Evolutionary conservation across 2,113 vertebrate genomes (phyloP).

Genomic region (Carassius gibelio): DNA sequence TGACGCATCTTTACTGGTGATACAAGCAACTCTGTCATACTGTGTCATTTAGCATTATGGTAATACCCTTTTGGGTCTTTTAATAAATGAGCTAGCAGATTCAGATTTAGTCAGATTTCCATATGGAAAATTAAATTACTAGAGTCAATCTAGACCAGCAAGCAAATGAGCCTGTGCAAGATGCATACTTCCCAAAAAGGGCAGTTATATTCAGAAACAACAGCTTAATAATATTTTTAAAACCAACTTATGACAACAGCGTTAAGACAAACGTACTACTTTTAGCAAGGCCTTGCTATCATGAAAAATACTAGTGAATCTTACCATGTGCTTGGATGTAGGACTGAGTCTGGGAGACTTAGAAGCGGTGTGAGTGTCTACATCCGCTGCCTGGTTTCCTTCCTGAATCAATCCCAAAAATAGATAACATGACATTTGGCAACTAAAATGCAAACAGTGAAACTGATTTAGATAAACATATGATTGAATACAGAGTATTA

Average conservation of each 20-base stretch:
- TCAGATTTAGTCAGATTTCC: background rate
- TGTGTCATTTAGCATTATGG: background rate
- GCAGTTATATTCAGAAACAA: background rate
- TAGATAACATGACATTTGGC: background rate
- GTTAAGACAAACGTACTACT: background rate
- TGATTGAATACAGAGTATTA: background rate
- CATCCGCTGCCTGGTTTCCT: slow-evolving; percentile 32
- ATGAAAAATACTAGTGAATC: background rate
- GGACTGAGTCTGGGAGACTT: slow-evolving; percentile 46
- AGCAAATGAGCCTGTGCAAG: background rate
- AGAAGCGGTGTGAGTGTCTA: slow-evolving; percentile 21
- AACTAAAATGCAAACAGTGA: background rate
- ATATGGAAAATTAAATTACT: background rate
- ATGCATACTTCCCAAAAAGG: background rate
- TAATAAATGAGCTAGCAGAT: background rate
- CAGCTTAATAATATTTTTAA: background rate
- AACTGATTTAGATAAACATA: background rate
- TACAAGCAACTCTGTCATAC: background rate
- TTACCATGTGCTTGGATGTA: slow-evolving; percentile 50
- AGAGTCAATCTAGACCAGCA: background rate
- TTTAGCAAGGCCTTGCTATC: background rate
- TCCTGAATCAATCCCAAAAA: slow-evolving; percentile 44
- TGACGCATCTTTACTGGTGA: background rate
- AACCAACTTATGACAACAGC: background rate
- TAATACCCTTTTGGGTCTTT: background rate